Conservation (phyloP, 1,140 invertebrate species). For the Nasonia giraulti region DNA sequence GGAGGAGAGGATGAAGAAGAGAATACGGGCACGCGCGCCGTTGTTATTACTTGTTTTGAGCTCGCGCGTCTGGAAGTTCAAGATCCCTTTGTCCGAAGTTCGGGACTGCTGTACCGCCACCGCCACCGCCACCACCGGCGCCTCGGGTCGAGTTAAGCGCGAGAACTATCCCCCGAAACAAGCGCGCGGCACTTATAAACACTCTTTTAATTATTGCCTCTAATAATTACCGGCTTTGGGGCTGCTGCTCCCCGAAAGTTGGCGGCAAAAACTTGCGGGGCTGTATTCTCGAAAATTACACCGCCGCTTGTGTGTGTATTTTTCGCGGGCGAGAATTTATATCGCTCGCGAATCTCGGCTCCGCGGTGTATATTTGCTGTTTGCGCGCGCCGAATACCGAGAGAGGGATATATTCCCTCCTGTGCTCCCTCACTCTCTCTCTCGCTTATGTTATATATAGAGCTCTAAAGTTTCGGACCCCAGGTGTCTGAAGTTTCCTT, state of each 20-base stretch:
- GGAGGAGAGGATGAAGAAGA: background rate
- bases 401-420: background rate
- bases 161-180: background rate
- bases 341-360: background rate
- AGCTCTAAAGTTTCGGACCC: conserved; percentile 17
- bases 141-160: no score
- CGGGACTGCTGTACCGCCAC: background rate
- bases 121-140: background rate
- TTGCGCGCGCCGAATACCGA: conserved; percentile 2
- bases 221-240: no score
- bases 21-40: background rate
- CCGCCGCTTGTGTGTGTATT: no score
- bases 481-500: conserved; percentile 13
- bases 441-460: background rate
- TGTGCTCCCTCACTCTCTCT: background rate
- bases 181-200: no score
- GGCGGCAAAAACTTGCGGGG: no score
- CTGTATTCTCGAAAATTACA: no score
- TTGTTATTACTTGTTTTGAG: conserved; percentile 1
- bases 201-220: no score
- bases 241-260: no score
- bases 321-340: background rate
- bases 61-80: background rate
- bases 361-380: background rate
- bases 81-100: conserved; percentile 11